Evolutionary conservation across 2,797 vertebrate species (phyloP), one percentile per base, ranked within the genome.

Genomic region (Trachurus trachurus): DNA sequence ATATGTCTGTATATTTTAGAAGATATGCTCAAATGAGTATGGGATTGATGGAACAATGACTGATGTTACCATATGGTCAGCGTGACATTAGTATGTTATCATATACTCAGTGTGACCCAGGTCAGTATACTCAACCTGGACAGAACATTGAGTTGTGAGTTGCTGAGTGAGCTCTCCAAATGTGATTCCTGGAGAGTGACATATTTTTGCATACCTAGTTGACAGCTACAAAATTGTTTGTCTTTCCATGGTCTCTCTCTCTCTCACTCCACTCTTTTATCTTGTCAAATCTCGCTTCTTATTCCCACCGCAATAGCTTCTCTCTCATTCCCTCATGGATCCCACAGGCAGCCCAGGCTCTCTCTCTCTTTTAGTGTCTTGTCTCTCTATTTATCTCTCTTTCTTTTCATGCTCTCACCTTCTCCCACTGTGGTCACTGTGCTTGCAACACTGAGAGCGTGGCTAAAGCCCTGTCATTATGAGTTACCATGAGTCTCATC

Each of bases 391-490:
- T 79, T 68, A 69, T 86, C 54, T 44, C 63, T 70, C 31, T 70
- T 45, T 76, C 76, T 73, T 83, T 84, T 71, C 82, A 76, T n/a
- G 22, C 57, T 50, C 76, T 70, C 26, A 85, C 63, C 73, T 84
- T 86, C 74, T 81, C 60, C 70, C 70, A 72, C 77, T 75, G 79
- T 80, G 84, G 65, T 81, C 63, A 45, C 34, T 8, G 8, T 74
- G 76, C 47, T 85, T 63, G 71, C 78, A 74, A 78, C 76, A 89
- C 10, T 80, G 79, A 57, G 68, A 91, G 83, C 76, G 40, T 90
- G 78, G 85, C 89, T 84, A 92, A 93, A 93, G 83, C 66, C 66
- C 89, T 91, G 89, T 89, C 90, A 81, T 86, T 83, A 74, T 79
- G 79, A 86, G 90, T 92, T 91, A 91, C 76, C 77, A 56, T 83